Evolutionary conservation across 2,797 vertebrate species (phyloP).

Genomic region (Clarias pachynema): DNA sequence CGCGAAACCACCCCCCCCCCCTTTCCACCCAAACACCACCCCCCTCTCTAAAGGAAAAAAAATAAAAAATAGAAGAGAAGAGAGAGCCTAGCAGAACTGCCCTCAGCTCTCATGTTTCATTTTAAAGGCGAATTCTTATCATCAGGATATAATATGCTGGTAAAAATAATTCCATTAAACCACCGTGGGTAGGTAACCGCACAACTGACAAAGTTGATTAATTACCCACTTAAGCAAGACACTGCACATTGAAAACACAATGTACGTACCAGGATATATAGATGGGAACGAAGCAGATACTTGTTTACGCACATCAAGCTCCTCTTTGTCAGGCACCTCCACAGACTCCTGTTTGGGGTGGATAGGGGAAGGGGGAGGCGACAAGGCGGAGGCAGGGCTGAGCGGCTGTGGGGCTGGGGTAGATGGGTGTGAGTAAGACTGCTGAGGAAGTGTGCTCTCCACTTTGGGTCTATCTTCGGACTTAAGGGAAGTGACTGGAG

Average conservation of each 20-base stretch:
- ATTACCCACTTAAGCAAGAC: background rate
- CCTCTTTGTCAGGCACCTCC: constrained; percentile 81
- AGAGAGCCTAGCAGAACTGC: constrained; percentile 18
- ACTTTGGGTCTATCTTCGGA: constrained; percentile 85
- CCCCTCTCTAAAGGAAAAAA: background rate
- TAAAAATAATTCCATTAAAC: constrained; percentile 12
- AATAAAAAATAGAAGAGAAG: constrained; percentile 14
- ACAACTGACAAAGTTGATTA: constrained; percentile 25
- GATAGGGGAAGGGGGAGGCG: constrained; percentile 73
- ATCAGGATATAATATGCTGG: background rate
- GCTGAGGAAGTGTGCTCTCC: constrained; percentile 73
- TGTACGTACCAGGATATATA: constrained; percentile 84
- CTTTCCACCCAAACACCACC: background rate
- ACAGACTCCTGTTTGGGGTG: constrained; percentile 84
- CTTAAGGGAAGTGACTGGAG: constrained; percentile 84
- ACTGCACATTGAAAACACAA: background rate
- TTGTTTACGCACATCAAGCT: constrained; percentile 79
- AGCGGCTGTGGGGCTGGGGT: constrained; percentile 81
- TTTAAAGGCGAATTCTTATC: background rate
- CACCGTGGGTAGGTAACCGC: background rate
- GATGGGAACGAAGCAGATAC: constrained; percentile 76
- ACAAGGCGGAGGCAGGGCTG: constrained; percentile 78
- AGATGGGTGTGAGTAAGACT: constrained; percentile 78
- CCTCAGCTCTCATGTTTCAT: background rate
- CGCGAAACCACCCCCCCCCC: background rate